A percentile compares a stretch with the other conserved stretches of the same genome.
These are phyloP conservation scores for Zaprionus bogoriensis DNA, from an alignment of 2,888 invertebrate genomes.

Conservation along the genomic window DNA sequence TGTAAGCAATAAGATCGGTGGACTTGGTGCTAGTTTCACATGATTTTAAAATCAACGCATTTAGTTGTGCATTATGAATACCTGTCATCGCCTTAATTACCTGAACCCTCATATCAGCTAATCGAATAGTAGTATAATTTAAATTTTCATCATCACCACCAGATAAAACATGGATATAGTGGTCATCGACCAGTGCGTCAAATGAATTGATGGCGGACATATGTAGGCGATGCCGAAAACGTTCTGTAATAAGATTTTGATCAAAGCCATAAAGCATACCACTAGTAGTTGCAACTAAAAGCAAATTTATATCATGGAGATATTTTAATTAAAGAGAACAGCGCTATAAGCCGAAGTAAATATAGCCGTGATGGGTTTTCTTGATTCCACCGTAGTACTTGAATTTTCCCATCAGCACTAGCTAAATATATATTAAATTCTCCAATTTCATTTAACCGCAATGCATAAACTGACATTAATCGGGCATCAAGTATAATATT, in stretches of 20 bases:
- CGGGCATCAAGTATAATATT: conserved; percentile 88
- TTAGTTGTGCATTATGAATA: conserved; percentile 89
- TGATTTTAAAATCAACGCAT: conserved; percentile 84
- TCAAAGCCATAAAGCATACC: conserved; percentile 89
- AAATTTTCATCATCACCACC: conserved; percentile 92
- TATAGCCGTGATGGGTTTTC: conserved; percentile 15
- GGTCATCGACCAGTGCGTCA: conserved; percentile 83
- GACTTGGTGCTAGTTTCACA: not conserved
- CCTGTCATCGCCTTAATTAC: conserved; percentile 81
- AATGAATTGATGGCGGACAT: conserved; percentile 91
- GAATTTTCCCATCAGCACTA: conserved; percentile 89
- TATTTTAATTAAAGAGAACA: conserved; percentile 87
- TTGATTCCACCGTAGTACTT: conserved; percentile 73
- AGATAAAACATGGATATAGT: conserved; percentile 85
- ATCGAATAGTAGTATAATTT: conserved; percentile 79
- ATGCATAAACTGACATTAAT: conserved; percentile 87
- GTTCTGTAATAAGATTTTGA: conserved; percentile 75
- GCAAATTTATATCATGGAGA: conserved; percentile 78
- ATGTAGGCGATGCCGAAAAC: conserved; percentile 85
- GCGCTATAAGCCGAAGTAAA: conserved; percentile 63
- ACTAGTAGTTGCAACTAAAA: conserved; percentile 87
- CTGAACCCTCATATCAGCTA: conserved; percentile 72
- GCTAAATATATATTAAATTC: conserved; percentile 85
- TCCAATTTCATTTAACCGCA: conserved; percentile 17
- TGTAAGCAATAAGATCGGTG: conserved; percentile 82